Evolutionary conservation across 2,888 invertebrate species (phyloP), one percentile per base, ranked within the genome.

Genomic region (Catocala fraxini): DNA sequence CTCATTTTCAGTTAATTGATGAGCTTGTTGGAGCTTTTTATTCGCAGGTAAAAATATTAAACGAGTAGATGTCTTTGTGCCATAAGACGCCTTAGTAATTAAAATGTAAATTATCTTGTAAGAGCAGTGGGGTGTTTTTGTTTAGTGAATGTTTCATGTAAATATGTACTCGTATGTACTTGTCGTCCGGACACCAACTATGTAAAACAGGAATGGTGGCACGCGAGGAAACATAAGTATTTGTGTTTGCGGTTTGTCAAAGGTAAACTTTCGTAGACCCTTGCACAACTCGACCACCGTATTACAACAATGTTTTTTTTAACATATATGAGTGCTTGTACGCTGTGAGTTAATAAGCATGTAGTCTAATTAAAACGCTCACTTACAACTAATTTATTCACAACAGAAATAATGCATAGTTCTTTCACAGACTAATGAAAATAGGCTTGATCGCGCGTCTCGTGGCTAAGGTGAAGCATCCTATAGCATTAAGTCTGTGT

Each of bases 221-320:
- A 75, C 71, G 71, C 70, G 63, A 65, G 56, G 58, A 51, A 63
- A 67, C 66, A 67, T 34, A 42, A 7, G 13, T 66, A 67, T 76
- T 75, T 75, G 75, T 69, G 77, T 84, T 84, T 86, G 85, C 68
- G 83, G 84, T 84, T 79, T 79, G 79, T 83, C 83, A 83, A 84
- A 85, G 79, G 78, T 72, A 79, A 82, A 81, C 77, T 86, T 82
- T 65, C 73, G 74, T 59, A 56, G 68, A 73, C 80, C 73, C 75
- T 73, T 71, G 59, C 68, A 73, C 77, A 77, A 76, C 63, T 75
- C 67, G 59, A 55, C 63, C 57, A 51, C 51, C 43, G 55, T 60
- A 52, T 56, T 62, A 61, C 54, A 64, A 63, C 64, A 69, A 65
- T 51, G 35, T 56, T 72, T 54, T n/a, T n/a, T 33, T 60, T 55